Conservation (phyloP, 2,888 invertebrate genomes). For the Cactoblastis cactorum region DNA sequence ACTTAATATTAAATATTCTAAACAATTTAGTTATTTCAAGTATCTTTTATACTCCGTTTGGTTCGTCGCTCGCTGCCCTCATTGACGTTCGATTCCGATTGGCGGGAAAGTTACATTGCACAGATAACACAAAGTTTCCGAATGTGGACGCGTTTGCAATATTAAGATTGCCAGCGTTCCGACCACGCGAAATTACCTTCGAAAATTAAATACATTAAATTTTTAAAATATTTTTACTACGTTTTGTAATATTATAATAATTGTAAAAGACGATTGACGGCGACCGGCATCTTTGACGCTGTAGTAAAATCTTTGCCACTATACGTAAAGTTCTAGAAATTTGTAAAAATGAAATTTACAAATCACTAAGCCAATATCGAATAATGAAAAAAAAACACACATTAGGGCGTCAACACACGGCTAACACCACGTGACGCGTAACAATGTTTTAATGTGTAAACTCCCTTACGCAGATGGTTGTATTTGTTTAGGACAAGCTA, state of each 20-base stretch:
- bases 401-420: conserved; percentile 56
- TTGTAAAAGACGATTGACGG: too few relatives aligned
- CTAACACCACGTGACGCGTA: conserved; percentile 68
- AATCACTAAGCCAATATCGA: conserved; percentile 4
- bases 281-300: too few relatives aligned
- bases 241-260: too few relatives aligned
- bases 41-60: neutral
- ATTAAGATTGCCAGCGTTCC: conserved; percentile 5
- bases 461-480: conserved; percentile 67
- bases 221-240: neutral
- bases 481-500: conserved; percentile 76
- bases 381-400: conserved; percentile 49
- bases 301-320: too few relatives aligned
- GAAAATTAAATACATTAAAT: neutral
- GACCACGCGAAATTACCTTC: neutral
- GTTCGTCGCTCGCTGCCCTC: conserved; percentile 16
- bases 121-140: conserved; percentile 51
- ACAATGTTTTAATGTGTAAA: conserved; percentile 73
- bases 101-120: conserved; percentile 70
- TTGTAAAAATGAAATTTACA: neutral
- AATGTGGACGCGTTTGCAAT: conserved; percentile 12
- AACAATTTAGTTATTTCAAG: too few relatives aligned
- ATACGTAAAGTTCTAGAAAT: neutral
- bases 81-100: conserved; percentile 65
- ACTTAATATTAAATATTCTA: too few relatives aligned